Percentiles rank a stretch among this genome's conserved stretches.
phyloP scores from a whole-genome alignment of 2,888 invertebrate genomes.

The Pollenia labialis region DNA sequence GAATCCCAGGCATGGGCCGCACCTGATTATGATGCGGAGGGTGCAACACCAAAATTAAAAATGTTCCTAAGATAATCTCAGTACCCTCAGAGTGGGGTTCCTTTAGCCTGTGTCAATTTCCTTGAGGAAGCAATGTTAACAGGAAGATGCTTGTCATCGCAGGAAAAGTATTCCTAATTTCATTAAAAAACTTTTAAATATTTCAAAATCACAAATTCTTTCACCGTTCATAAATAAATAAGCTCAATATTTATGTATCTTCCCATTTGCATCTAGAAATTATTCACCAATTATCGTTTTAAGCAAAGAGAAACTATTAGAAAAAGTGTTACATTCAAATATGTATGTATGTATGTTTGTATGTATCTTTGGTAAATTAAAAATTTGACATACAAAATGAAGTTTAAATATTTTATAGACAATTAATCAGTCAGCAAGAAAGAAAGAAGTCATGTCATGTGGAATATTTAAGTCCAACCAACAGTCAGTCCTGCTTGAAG shows the following conservation, averaged over 20 bases:
- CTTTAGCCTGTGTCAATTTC: too few relatives aligned
- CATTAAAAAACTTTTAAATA: neutral
- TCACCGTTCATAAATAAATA: neutral
- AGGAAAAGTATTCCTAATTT: too few relatives aligned
- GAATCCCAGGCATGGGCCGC: too few relatives aligned
- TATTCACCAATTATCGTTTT: slow-evolving; percentile 12
- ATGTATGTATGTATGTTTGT: neutral
- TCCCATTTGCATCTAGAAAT: neutral
- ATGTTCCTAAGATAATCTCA: too few relatives aligned
- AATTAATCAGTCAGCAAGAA: slow-evolving; percentile 3
- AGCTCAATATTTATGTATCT: neutral
- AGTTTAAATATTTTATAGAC: slow-evolving; percentile 8
- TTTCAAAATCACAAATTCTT: neutral
- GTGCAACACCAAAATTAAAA: too few relatives aligned
- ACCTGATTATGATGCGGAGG: too few relatives aligned
- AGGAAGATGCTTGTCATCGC: too few relatives aligned
- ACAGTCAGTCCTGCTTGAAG: slow-evolving; percentile 10
- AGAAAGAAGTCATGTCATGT: neutral
- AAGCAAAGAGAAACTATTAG: slow-evolving; percentile 46
- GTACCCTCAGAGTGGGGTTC: too few relatives aligned
- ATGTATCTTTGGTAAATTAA: neutral
- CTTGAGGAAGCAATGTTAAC: too few relatives aligned
- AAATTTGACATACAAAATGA: slow-evolving; percentile 32
- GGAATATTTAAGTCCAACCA: neutral
- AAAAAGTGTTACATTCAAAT: slow-evolving; percentile 12